Conservation (phyloP, 2,888 invertebrate genomes). For the Sycophila texana region DNA sequence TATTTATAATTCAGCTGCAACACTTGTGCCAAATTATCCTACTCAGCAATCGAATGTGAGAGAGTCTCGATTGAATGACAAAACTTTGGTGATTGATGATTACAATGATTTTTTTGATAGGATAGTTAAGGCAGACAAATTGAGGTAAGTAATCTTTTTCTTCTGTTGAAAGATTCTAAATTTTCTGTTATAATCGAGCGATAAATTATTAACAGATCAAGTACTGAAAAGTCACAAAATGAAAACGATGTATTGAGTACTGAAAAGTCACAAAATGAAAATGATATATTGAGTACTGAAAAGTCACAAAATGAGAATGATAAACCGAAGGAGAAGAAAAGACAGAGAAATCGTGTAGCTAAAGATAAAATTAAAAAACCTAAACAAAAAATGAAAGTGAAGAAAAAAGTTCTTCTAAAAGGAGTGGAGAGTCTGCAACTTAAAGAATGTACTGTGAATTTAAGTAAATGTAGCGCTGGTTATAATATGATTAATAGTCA, state of each 20-base stretch:
- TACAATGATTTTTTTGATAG: constrained; percentile 70
- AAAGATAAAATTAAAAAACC: not conserved
- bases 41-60: constrained; percentile 9
- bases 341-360: not conserved
- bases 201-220: constrained; percentile 10
- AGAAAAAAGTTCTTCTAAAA: constrained; percentile 1
- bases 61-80: constrained; percentile 49
- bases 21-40: constrained; percentile 21
- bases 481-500: not conserved
- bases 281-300: constrained; percentile 4
- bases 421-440: not conserved
- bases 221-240: not conserved
- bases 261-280: no score
- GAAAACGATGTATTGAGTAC: no score
- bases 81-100: constrained; percentile 58
- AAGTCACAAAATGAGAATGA: not conserved
- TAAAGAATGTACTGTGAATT: not conserved
- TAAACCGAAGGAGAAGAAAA: not conserved
- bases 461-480: not conserved
- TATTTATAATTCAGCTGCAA: constrained; percentile 5
- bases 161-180: not conserved
- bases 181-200: constrained; percentile 3
- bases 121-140: constrained; percentile 57
- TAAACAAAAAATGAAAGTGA: constrained; percentile 10
- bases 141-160: constrained; percentile 60